Evolutionary conservation across 1,140 invertebrate genomes (phyloP), one percentile per base, ranked within the genome.

Genomic region (Zaprionus kolodkinae): DNA sequence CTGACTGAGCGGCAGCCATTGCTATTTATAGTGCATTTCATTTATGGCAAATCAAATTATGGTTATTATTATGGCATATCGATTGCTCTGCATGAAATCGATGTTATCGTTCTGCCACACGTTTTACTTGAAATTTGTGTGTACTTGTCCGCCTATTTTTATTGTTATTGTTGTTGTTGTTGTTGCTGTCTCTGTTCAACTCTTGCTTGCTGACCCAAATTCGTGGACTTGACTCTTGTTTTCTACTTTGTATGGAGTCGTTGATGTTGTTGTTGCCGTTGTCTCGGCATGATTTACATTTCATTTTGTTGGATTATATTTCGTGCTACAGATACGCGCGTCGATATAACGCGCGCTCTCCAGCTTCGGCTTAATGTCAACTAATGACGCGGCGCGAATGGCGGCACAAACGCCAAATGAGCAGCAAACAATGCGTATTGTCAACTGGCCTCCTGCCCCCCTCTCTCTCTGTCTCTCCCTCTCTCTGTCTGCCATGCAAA

Each of bases 181-280:
- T 57, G 30, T 67, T 70, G 59, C 33, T 45, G n/a, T 57, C 54
- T 25, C 45, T 72, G 17, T 63, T 76, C 64, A 56, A 38, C 48
- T 68, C 7, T 50, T 50, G 45, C 25, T 50, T 50, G 43, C 48
- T 82, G 84, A 88, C 84, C 84, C 78, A 84, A 89, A 84, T 88
- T 73, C 71, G 56, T 40, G 56, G 65, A 68, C 71, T 80, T 71
- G 67, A 80, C 83, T 87, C 63, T 86, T 79, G 83, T 79, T 86
- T 86, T 86, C 83, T 73, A 64, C 69, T 68, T 61, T 76, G 61
- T 63, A 5, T 60, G 43, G 52, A 71, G 40, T 76, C 60, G 66
- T 65, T 27, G 35, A 11, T 21, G 15, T 56, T 69, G 11, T 57
- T 52, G 70, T 64, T 72, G 43, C 17, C 17, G 35, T 55, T 70